phyloP scores from a whole-genome alignment of 2,888 invertebrate genomes.

The Didymodactylos carnosus region DNA sequence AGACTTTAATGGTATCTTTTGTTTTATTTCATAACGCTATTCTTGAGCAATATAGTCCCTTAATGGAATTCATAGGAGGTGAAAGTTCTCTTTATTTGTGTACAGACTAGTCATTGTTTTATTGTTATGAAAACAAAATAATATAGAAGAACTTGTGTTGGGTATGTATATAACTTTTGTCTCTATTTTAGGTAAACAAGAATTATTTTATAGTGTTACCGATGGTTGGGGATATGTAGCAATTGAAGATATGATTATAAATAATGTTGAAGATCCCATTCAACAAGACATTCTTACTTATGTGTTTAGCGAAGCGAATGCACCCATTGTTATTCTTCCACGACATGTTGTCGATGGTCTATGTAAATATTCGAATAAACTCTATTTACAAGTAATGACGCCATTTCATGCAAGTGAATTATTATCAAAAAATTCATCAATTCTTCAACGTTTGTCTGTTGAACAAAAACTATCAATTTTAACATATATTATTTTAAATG shows the following conservation, averaged over 20 bases:
- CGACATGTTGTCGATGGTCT: slow-evolving; percentile 8
- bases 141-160: background rate
- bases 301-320: slow-evolving; percentile 9
- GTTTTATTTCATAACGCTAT: no score
- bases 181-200: slow-evolving; percentile 9
- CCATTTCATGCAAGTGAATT: slow-evolving; percentile 12
- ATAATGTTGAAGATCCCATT: slow-evolving; percentile 2
- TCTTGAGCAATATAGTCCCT: no score
- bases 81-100: no score
- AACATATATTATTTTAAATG: slow-evolving; percentile 5
- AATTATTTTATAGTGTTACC: slow-evolving; percentile 10
- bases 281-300: slow-evolving; percentile 9
- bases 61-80: no score
- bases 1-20: no score
- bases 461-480: slow-evolving; percentile 8
- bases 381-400: slow-evolving; percentile 13
- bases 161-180: slow-evolving; percentile 4
- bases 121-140: no score
- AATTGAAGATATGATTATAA: slow-evolving; percentile 15
- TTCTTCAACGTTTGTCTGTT: background rate
- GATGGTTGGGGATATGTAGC: slow-evolving; percentile 15
- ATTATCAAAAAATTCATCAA: slow-evolving; percentile 5
- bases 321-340: slow-evolving; percentile 11
- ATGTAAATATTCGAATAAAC: slow-evolving; percentile 4
- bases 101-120: no score